These are phyloP conservation scores for Pseudococcus jackbeardsleyi DNA, from an alignment of 2,888 invertebrate species.

Conservation along the genomic window DNA sequence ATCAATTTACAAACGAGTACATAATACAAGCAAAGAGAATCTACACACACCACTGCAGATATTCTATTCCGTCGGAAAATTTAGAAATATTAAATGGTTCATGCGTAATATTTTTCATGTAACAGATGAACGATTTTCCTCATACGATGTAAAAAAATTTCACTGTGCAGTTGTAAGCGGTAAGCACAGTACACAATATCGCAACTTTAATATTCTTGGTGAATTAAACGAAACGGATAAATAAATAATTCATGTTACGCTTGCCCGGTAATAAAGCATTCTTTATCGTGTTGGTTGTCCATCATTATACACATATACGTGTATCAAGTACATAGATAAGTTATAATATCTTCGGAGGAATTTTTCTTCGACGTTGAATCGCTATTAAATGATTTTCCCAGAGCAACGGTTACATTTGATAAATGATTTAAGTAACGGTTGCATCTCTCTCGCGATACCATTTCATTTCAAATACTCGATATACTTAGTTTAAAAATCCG, in stretches of 20 bases:
- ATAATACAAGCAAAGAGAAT: too few species aligned
- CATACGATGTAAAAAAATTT: constrained; percentile 10
- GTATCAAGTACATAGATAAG: neutral
- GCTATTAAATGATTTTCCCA: constrained; percentile 14
- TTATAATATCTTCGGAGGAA: neutral
- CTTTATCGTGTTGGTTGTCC: constrained; percentile 8
- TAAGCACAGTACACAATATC: neutral
- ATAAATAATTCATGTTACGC: constrained; percentile 38
- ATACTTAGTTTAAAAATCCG: neutral
- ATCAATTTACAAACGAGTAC: neutral
- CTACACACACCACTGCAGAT: neutral
- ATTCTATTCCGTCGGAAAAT: neutral
- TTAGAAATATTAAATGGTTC: constrained; percentile 3
- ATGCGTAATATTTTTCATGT: neutral
- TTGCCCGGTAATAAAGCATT: constrained; percentile 41
- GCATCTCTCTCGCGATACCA: neutral
- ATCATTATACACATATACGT: constrained; percentile 15
- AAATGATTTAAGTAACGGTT: neutral
- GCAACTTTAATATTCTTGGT: constrained; percentile 6
- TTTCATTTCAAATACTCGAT: neutral
- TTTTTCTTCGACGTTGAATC: constrained; percentile 35
- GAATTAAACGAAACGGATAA: constrained; percentile 29
- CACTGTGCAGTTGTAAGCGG: neutral
- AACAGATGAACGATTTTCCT: constrained; percentile 3
- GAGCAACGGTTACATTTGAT: neutral